Conservation (phyloP, 1,140 invertebrate species). For the Hestina assimilis region DNA sequence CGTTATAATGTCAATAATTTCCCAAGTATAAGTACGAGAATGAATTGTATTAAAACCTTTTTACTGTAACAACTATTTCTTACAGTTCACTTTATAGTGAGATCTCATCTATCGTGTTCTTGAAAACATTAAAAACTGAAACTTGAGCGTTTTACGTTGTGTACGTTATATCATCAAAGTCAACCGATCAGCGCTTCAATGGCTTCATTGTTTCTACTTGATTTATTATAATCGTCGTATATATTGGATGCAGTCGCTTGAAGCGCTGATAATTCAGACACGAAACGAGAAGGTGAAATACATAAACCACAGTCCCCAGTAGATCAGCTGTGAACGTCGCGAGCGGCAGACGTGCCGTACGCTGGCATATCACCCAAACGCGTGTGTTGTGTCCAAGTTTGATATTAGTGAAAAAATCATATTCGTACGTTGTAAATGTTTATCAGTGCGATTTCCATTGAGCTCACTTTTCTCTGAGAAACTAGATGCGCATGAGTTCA, state of each 20-base stretch:
- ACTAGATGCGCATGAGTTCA: conserved; percentile 59
- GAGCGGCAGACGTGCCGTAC: conserved; percentile 40
- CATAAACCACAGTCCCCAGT: conserved; percentile 27
- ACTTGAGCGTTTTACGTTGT: conserved; percentile 13
- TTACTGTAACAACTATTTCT: no score
- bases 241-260: conserved; percentile 27
- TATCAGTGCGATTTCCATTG: conserved; percentile 12
- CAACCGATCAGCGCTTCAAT: conserved; percentile 33
- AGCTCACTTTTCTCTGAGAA: conserved; percentile 24
- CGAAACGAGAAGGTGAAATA: conserved; percentile 40
- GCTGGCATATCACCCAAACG: conserved; percentile 27
- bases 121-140: neutral
- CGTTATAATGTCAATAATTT: no score
- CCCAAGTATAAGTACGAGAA: no score
- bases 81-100: no score
- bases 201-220: conserved; percentile 27
- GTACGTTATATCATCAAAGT: conserved; percentile 20
- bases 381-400: conserved; percentile 45
- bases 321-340: conserved; percentile 51
- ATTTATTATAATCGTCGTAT: conserved; percentile 10
- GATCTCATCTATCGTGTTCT: no score
- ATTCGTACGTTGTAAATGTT: conserved; percentile 13
- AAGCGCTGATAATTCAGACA: conserved; percentile 41
- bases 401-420: conserved; percentile 28
- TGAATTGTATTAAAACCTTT: no score